Conservation (phyloP, 2,888 invertebrate species). For the Sesia apiformis region DNA sequence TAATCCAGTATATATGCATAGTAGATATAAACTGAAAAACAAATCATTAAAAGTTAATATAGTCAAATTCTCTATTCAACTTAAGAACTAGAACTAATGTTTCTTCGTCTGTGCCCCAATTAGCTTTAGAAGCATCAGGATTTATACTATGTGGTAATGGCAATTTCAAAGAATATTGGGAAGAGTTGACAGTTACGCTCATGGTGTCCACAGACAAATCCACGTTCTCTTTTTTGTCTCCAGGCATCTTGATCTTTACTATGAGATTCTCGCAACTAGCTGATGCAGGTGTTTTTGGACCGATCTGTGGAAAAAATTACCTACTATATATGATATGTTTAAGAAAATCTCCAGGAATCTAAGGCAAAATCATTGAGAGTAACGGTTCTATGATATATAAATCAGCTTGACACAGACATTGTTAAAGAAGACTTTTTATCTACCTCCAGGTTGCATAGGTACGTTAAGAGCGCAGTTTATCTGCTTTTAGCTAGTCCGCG, state of each 20-base stretch:
- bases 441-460: too few species aligned
- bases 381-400: too few species aligned
- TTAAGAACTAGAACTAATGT: constrained; percentile 82
- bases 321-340: not conserved
- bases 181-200: constrained; percentile 77
- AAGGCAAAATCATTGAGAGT: too few species aligned
- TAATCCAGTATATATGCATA: too few species aligned
- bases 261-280: constrained; percentile 92
- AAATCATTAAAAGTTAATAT: constrained; percentile 82
- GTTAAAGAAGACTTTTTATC: too few species aligned
- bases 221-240: constrained; percentile 83
- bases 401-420: too few species aligned
- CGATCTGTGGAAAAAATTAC: constrained; percentile 74
- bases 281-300: constrained; percentile 83
- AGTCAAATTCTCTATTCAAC: constrained; percentile 88
- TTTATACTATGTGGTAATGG: constrained; percentile 88
- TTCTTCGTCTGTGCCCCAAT: constrained; percentile 80
- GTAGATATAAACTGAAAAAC: too few species aligned
- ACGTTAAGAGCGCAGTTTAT: too few species aligned
- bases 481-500: too few species aligned
- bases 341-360: too few species aligned
- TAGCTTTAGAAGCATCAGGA: constrained; percentile 86
- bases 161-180: constrained; percentile 80
- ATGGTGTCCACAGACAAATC: constrained; percentile 79
- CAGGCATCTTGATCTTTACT: constrained; percentile 83